Evolutionary conservation across 2,888 invertebrate genomes (phyloP), one percentile per base, ranked within the genome.

Genomic region (Apodemia hepburni): DNA sequence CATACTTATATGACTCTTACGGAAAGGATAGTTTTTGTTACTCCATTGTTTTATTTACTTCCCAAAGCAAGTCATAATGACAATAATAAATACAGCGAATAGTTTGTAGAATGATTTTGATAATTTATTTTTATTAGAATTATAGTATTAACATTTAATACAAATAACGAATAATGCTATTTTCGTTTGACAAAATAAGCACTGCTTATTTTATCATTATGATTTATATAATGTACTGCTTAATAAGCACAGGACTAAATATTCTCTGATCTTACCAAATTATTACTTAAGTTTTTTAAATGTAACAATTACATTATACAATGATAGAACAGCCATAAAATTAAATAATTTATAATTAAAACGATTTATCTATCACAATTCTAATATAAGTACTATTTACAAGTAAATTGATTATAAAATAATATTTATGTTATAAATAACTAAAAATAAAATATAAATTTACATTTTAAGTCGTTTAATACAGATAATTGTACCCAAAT

Each of bases 401-500:
- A 68, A 4, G 47, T 47, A 62, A 63, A 60, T 45, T 42, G 29
- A 54, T 57, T n/a, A 60, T 63, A 64, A 68, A 62, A 59, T 42
- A 42, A 65, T 61, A 61, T 15, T 49, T 59, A 57, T 67, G 63
- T 58, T 65, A 66, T 68, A 69, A 68, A 64, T 68, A 68, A 68
- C 33, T 58, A 58, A 61, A 61, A 61, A 54, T 54, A 27, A 54
- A 27, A 27, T 54, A 54, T 27, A 22, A 42, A 54, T 27, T 27
- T 18, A 54, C 22, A 54, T 27, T 51, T 54, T 3, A 51, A 27
- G 18, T 22, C 22, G 2, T 22, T 54, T 27, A 54, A 54, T 27
- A 54, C 51, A 54, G 18, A 22, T 54, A 54, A 12, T 54, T 54
- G 18, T 54, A 54, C 51, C 51, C 27, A 54, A 9, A 54, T 12